Percentiles rank a stretch among this genome's conserved stretches.
These are phyloP conservation scores for Philereme transversata DNA, from an alignment of 2,888 invertebrate genomes.

Conservation along the genomic window DNA sequence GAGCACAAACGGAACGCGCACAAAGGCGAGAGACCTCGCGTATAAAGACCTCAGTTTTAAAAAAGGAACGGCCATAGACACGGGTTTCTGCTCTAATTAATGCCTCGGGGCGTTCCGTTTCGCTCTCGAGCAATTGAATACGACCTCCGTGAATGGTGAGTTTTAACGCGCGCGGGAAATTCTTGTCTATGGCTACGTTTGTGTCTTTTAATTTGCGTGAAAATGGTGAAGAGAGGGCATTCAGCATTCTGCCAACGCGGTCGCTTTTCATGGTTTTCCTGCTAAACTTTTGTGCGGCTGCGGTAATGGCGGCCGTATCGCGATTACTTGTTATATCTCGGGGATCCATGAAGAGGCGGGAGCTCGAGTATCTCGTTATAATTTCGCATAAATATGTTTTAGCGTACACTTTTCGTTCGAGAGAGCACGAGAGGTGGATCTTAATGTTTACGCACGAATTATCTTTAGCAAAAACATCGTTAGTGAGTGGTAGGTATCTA, in stretches of 20 bases:
- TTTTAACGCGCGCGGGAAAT: conserved; percentile 72
- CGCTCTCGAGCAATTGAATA: conserved; percentile 76
- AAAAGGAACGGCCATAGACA: conserved; percentile 76
- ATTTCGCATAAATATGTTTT: conserved; percentile 79
- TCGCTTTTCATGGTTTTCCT: conserved; percentile 63
- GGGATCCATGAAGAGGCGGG: conserved; percentile 51
- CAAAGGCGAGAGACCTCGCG: conserved; percentile 64
- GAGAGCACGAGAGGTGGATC: conserved; percentile 54
- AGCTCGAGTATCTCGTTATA: conserved; percentile 73
- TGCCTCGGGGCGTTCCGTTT: conserved; percentile 80
- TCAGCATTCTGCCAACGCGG: conserved; percentile 57
- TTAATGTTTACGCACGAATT: conserved; percentile 71
- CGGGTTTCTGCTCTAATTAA: conserved; percentile 82
- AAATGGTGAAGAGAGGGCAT: conserved; percentile 76
- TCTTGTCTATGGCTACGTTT: conserved; percentile 71
- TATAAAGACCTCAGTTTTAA: conserved; percentile 79
- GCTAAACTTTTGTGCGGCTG: conserved; percentile 57
- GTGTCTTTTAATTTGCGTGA: conserved; percentile 82
- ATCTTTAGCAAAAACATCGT: conserved; percentile 65
- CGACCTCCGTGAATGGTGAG: conserved; percentile 74
- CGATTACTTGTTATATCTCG: conserved; percentile 70
- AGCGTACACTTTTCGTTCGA: conserved; percentile 57
- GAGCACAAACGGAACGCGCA: conserved; percentile 61
- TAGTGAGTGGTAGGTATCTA: conserved; percentile 38
- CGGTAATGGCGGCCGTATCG: conserved; percentile 53